phyloP scores from a whole-genome alignment of 2,797 vertebrate species.

The Pseudocheirus occidentalis region DNA sequence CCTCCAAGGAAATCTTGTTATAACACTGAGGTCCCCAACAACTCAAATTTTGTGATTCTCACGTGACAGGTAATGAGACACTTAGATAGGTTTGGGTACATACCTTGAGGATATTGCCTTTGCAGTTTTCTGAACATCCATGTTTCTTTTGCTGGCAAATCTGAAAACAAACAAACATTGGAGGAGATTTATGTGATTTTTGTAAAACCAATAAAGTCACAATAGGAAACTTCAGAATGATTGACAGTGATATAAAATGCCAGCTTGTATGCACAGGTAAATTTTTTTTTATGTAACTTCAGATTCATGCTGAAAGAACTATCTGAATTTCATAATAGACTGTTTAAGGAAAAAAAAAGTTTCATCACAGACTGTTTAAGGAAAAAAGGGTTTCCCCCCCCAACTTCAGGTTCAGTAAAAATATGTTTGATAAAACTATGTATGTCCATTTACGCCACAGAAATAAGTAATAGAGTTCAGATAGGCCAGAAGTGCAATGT shows the following conservation, averaged over 20 bases:
- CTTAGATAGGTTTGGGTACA: neutral
- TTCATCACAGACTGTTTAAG: slow-evolving; percentile 8
- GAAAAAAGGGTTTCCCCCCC: neutral
- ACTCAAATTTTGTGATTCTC: neutral
- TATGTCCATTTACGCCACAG: slow-evolving; percentile 75
- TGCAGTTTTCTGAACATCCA: slow-evolving; percentile 28
- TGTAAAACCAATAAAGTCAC: slow-evolving; percentile 56
- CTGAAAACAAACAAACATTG: neutral
- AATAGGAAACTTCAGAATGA: slow-evolving; percentile 48
- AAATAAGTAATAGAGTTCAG: slow-evolving; percentile 79
- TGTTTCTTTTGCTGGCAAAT: slow-evolving; percentile 6
- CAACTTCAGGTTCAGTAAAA: slow-evolving; percentile 54
- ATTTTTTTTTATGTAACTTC: neutral
- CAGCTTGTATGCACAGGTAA: neutral
- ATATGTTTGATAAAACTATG: slow-evolving; percentile 76
- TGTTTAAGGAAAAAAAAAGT: neutral
- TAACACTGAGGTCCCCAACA: neutral
- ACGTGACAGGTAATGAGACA: neutral
- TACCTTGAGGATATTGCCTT: neutral
- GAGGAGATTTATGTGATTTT: slow-evolving; percentile 52
- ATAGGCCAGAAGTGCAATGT: slow-evolving; percentile 71
- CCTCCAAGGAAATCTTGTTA: too few species aligned
- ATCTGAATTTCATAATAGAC: slow-evolving; percentile 27
- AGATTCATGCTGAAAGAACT: neutral
- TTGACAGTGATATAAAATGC: slow-evolving; percentile 26